These are phyloP conservation scores for Propithecus perrieri DNA, from an alignment of 2,797 vertebrate species.

Conservation along the genomic window DNA sequence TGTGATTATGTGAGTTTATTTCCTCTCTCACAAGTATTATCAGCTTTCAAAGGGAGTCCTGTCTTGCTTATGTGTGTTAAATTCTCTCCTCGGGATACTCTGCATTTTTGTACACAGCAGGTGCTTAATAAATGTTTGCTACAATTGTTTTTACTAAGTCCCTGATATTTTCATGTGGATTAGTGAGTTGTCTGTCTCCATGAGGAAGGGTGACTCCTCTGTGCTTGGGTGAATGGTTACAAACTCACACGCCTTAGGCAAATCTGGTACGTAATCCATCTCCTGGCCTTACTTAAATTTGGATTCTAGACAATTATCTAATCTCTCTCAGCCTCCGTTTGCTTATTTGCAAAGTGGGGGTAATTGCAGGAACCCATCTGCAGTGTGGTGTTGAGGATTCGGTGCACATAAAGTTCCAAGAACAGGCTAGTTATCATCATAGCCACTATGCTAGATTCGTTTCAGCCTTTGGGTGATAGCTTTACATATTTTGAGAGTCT, in stretches of 20 bases:
- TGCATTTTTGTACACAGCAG: background rate
- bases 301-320: background rate
- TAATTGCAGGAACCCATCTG: background rate
- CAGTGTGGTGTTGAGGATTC: no score
- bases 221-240: background rate
- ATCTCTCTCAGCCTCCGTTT: fast-evolving
- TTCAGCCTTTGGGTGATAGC: background rate
- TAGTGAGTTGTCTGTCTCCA: background rate
- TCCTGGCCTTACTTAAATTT: background rate
- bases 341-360: background rate
- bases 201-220: background rate
- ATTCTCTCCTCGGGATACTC: background rate
- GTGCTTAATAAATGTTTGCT: background rate
- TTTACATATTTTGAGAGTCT: background rate
- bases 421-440: fast-evolving
- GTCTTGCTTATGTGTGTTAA: background rate
- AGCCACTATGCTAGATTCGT: background rate
- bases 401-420: background rate
- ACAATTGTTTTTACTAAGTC: background rate
- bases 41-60: background rate
- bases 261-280: fast-evolving
- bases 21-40: background rate
- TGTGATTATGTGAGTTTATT: background rate
- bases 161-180: no score
- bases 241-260: background rate